phyloP scores from a whole-genome alignment of 2,797 vertebrate species.

The Taenioides sp. region DNA sequence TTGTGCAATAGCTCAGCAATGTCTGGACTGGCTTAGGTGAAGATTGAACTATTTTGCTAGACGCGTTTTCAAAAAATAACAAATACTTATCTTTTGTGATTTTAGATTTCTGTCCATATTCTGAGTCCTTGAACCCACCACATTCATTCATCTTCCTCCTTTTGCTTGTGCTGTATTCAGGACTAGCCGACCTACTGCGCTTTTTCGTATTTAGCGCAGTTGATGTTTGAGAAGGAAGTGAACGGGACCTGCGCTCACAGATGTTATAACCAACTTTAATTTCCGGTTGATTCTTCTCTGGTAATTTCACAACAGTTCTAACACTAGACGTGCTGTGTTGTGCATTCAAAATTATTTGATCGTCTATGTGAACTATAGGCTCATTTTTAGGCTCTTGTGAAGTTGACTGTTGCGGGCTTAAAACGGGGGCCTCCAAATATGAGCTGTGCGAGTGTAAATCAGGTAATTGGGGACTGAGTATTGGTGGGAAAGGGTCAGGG shows the following conservation, averaged over 20 bases:
- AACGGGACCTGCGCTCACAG: constrained; percentile 31
- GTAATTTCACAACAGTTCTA: background rate
- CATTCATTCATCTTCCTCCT: constrained; percentile 43
- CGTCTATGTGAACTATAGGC: constrained; percentile 23
- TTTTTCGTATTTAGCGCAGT: constrained; percentile 56
- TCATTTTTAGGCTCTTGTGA: constrained; percentile 22
- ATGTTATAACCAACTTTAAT: constrained; percentile 1
- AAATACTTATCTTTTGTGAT: background rate
- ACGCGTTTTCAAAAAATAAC: constrained; percentile 8
- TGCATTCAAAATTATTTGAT: background rate
- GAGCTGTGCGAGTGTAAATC: constrained; percentile 24
- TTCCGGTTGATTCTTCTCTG: background rate
- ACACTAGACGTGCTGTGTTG: background rate
- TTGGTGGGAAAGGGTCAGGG: constrained; percentile 55
- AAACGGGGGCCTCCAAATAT: constrained; percentile 61
- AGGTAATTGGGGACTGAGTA: constrained; percentile 65
- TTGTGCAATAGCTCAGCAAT: background rate
- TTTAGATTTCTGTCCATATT: constrained; percentile 10
- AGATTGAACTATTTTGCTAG: background rate
- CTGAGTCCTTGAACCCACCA: background rate
- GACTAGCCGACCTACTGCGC: constrained; percentile 60
- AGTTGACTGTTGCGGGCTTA: constrained; percentile 56
- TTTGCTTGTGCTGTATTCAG: constrained; percentile 50
- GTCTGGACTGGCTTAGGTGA: background rate
- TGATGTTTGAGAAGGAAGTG: constrained; percentile 22